Conservation (phyloP, 1,140 invertebrate genomes). For the Ceratoteleas bidentatus region DNA sequence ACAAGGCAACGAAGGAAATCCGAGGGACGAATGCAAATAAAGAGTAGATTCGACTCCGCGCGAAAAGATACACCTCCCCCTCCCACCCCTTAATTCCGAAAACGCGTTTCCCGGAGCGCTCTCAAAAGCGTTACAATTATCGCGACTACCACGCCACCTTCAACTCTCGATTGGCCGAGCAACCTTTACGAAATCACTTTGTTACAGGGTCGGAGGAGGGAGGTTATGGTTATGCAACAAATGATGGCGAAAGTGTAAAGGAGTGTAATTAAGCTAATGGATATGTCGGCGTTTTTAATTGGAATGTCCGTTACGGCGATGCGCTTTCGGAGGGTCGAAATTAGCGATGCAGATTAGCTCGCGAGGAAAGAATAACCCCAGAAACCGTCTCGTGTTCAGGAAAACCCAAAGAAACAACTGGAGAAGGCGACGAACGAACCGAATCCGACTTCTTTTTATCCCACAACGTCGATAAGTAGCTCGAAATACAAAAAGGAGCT, state of each 20-base stretch:
- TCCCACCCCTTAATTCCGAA: conserved; percentile 32
- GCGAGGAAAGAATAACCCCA: conserved; percentile 4
- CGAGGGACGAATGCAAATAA: neutral
- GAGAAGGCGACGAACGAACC: no score
- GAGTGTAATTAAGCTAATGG: conserved; percentile 31
- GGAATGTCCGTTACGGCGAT: neutral
- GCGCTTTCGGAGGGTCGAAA: neutral
- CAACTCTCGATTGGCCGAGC: conserved; percentile 28
- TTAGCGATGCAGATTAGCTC: neutral
- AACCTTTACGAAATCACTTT: conserved; percentile 29
- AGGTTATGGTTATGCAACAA: neutral
- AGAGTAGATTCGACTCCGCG: no score
- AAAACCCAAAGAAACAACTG: no score
- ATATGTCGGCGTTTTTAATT: conserved; percentile 24
- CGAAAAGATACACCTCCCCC: neutral
- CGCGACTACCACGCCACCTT: conserved; percentile 25
- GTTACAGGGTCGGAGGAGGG: neutral
- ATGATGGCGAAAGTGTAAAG: conserved; percentile 12
- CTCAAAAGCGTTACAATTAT: conserved; percentile 54
- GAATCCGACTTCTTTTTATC: no score
- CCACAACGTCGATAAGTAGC: no score
- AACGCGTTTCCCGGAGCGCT: conserved; percentile 34
- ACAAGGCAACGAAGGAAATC: neutral
- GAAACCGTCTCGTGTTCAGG: neutral
- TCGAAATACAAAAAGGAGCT: no score